Evolutionary conservation across 2,797 vertebrate genomes (phyloP), one percentile per base, ranked within the genome.

Genomic region (Leuciscus waleckii): DNA sequence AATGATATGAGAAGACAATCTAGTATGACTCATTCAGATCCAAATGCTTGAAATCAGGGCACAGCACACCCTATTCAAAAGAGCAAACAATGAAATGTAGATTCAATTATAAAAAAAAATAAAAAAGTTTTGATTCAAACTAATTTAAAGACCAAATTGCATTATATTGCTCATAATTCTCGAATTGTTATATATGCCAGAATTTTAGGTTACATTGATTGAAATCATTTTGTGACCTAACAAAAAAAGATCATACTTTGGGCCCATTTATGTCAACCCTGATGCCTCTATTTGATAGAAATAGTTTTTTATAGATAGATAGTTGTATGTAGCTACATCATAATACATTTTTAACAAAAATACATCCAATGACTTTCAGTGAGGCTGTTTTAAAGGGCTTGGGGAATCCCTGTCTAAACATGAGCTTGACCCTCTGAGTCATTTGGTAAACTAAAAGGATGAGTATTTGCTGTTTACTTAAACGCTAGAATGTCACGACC

Each of bases 401-500:
- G 87, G 87, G 89, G 89, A 87, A 90, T 80, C 84, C 87, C 82
- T 87, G 82, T 85, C 79, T 86, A 41, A 85, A 71, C 58, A 90
- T 77, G 78, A 86, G 37, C 37, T 37, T 86, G 85, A 85, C 81
- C 81, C 69, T 73, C 41, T 88, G 84, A 90, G 87, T 90, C 87
- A 89, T 85, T 85, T 80, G 32, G 70, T 86, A 88, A 89, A 85
- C 74, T 51, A 76, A 84, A 81, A 49, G 41, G 78, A 46, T 87
- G 43, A 71, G 67, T 81, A 85, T 87, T 87, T 86, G 81, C 74
- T 82, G 32, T 54, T 85, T 85, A 83, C 63, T 37, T 82, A 73
- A 76, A n/a, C 29, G 35, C 35, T 58, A 32, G 54, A 61, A 65
- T 74, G 46, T 76, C 68, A 71, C 39, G 17, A 81, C n/a, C 23